Evolutionary conservation across 2,888 invertebrate genomes (phyloP).

Genomic region (Andrena camellia): DNA sequence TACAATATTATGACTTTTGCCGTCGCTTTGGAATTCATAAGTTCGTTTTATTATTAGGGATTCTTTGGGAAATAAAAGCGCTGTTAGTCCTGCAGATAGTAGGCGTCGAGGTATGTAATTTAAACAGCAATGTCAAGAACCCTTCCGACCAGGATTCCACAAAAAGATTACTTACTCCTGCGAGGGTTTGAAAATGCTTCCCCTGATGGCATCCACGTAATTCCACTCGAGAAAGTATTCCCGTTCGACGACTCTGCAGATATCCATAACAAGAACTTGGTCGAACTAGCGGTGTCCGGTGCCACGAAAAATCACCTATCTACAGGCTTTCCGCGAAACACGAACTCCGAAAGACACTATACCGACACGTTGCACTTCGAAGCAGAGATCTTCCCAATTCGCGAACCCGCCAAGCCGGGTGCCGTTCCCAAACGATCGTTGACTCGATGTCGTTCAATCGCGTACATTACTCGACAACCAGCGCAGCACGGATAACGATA

Average conservation of each 20-base stretch:
- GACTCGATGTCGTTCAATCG: constrained; percentile 36
- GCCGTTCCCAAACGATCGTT: constrained; percentile 29
- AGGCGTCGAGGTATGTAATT: background rate
- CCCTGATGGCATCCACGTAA: constrained; percentile 49
- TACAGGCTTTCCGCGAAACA: background rate
- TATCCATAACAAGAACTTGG: constrained; percentile 63
- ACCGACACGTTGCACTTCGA: constrained; percentile 17
- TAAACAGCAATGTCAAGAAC: background rate
- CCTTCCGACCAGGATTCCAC: background rate
- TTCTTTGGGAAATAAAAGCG: too few species aligned
- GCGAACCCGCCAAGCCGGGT: background rate
- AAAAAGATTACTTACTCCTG: constrained; percentile 63
- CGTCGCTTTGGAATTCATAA: too few species aligned
- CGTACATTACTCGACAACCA: constrained; percentile 46
- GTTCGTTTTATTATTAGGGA: too few species aligned
- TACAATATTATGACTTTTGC: too few species aligned
- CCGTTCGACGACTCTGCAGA: constrained; percentile 35
- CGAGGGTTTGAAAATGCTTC: constrained; percentile 61
- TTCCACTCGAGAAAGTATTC: constrained; percentile 59
- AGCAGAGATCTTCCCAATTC: constrained; percentile 13
- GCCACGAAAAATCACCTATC: constrained; percentile 22
- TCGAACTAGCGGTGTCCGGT: constrained; percentile 14
- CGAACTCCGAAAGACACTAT: background rate
- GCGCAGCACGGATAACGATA: constrained; percentile 42
- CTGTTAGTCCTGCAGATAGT: too few species aligned